Evolutionary conservation across 2,888 invertebrate species (phyloP).

Genomic region (Cataglyphis cursor): DNA sequence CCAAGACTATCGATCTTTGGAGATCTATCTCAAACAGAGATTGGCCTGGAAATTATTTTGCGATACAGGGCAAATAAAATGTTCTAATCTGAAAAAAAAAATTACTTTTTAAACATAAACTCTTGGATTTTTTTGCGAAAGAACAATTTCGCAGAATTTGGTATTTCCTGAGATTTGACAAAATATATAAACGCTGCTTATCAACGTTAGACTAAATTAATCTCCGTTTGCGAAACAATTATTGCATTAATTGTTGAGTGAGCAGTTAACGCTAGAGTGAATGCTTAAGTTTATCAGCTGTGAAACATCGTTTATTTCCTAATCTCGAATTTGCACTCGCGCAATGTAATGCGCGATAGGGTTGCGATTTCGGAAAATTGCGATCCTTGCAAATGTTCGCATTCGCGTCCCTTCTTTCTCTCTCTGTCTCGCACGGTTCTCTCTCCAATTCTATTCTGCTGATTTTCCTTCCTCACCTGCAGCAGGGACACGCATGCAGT

Average conservation of each 20-base stretch:
- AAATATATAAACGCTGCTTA: background rate
- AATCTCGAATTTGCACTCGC: slow-evolving; percentile 30
- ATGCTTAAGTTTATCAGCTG: slow-evolving; percentile 21
- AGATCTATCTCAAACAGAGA: background rate
- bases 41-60: background rate
- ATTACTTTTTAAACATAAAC: background rate
- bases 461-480: slow-evolving; percentile 70
- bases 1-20: background rate
- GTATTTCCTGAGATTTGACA: background rate
- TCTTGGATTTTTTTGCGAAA: background rate
- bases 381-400: slow-evolving; percentile 43
- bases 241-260: background rate
- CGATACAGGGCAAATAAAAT: background rate
- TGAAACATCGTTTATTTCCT: slow-evolving; percentile 7
- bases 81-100: background rate
- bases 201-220: background rate
- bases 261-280: background rate
- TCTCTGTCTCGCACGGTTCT: slow-evolving; percentile 15
- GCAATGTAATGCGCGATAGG: slow-evolving; percentile 32
- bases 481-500: slow-evolving; percentile 50
- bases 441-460: slow-evolving; percentile 65
- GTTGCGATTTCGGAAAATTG: slow-evolving; percentile 63
- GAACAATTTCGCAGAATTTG: background rate
- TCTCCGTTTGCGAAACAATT: background rate
- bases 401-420: slow-evolving; percentile 35